These are phyloP conservation scores for Lamprotornis superbus DNA, from an alignment of 2,113 vertebrate genomes.

Conservation along the genomic window DNA sequence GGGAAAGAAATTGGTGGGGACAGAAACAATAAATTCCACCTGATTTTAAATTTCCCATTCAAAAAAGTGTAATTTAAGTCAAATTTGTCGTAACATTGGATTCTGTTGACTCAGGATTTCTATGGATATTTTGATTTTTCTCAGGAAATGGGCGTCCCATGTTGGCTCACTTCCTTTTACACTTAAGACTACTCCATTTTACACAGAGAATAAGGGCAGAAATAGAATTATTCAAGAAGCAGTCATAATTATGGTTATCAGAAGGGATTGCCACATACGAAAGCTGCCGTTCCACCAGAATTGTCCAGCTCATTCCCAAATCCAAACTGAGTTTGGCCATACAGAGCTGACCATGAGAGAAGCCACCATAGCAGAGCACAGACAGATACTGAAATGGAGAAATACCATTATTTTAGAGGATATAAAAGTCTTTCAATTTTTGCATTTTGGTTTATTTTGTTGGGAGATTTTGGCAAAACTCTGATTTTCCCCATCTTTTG, in stretches of 20 bases:
- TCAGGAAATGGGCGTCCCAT: background rate
- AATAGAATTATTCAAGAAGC: background rate
- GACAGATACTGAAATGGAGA: background rate
- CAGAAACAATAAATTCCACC: background rate
- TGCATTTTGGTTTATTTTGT: background rate
- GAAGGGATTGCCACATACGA: background rate
- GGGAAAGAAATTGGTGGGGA: fast-evolving
- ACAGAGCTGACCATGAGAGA: background rate
- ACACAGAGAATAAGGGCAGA: background rate
- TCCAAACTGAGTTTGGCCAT: background rate
- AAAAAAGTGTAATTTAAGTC: background rate
- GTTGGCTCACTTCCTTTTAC: background rate
- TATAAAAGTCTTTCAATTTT: background rate
- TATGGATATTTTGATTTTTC: background rate
- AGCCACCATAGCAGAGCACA: background rate
- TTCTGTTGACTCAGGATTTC: background rate
- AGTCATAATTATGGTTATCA: background rate
- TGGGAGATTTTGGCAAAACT: background rate
- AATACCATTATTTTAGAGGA: background rate
- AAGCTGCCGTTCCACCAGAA: background rate
- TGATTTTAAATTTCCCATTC: background rate
- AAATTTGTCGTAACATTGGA: background rate
- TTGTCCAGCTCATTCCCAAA: background rate
- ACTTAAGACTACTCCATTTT: background rate
- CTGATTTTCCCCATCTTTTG: background rate